phyloP scores from a whole-genome alignment of 2,113 vertebrate species.

The Lipophrys pholis region DNA sequence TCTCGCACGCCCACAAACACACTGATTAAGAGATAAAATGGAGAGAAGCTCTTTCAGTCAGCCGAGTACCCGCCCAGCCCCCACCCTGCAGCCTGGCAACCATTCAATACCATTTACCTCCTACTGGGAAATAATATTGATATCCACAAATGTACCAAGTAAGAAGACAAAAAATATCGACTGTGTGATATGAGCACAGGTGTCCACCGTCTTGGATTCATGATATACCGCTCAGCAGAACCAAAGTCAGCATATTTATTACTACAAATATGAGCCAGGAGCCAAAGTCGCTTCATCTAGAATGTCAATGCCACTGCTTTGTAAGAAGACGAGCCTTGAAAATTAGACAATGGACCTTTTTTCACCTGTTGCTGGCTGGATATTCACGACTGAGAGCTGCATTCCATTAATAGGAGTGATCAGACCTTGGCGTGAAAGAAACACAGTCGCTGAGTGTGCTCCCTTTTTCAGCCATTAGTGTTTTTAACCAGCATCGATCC shows the following conservation, averaged over 20 bases:
- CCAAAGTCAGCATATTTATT: constrained; percentile 42
- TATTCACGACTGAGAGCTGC: constrained; percentile 46
- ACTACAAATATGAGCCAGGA: constrained; percentile 36
- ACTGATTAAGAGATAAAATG: constrained; percentile 77
- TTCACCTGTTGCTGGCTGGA: constrained; percentile 41
- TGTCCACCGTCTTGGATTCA: constrained; percentile 51
- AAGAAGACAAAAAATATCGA: constrained; percentile 43
- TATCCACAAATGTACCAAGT: constrained; percentile 63
- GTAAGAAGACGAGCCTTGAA: constrained; percentile 42
- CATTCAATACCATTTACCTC: constrained; percentile 74
- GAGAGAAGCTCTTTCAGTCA: constrained; percentile 72
- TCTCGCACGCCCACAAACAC: constrained; percentile 30
- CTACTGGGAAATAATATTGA: constrained; percentile 73
- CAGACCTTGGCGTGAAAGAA: constrained; percentile 58
- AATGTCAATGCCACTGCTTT: constrained; percentile 47
- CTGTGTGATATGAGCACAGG: constrained; percentile 52
- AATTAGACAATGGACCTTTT: constrained; percentile 45
- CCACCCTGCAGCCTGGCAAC: constrained; percentile 66
- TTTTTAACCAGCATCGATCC: constrained; percentile 70
- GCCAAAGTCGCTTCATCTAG: constrained; percentile 33
- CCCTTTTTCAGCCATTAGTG: constrained; percentile 64
- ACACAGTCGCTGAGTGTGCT: constrained; percentile 48
- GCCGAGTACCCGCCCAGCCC: constrained; percentile 40
- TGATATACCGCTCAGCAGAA: constrained; percentile 46
- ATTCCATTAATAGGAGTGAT: constrained; percentile 60